Evolutionary conservation across 2,113 vertebrate genomes (phyloP), one percentile per base, ranked within the genome.

Genomic region (cattle (Bos taurus)): DNA sequence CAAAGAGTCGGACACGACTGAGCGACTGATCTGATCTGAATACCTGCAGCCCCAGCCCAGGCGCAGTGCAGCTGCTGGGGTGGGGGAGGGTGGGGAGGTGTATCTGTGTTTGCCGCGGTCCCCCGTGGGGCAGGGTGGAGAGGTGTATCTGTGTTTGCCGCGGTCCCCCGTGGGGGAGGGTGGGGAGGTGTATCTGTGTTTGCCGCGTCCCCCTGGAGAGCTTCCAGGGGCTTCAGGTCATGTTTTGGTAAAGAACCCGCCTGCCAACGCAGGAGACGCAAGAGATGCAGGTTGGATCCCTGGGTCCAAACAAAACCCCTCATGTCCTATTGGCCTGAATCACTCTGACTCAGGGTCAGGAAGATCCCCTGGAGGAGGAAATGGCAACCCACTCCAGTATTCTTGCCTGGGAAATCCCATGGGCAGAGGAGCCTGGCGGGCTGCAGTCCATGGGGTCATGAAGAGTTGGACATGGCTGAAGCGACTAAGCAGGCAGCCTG

Each of bases 81-180:
- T 21, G 3, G 21, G 2, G 11, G 2, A 19, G 59, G 59, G 6
- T 3, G 13, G 15, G 4, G 16, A 6, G 36, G n/a, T 1, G 12
- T 3, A 6, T 12, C 17, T 25, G 33, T 6, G 33, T 46, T n/a
- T 7, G 33, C 14, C n/a, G 1, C 1, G 2, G 30, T 21, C 43
- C 81, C 33, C 88, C 23, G 30, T 21, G 3, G 21, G 2, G 11
- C 2, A 30, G 57, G 57, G 6, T 3, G 13, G 15, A 1, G 16
- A 6, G 36, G 33, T 1, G 12, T 3, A 6, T 12, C 17, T 25
- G 33, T 6, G 33, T 46, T n/a, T 7, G 33, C 14, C n/a, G 1
- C 1, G 2, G 30, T 21, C 43, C 81, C 33, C 88, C 23, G 30
- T 21, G 3, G 21, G 2, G 11, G 1, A 28, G 57, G 57, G 6